Evolutionary conservation across 2,113 vertebrate genomes (phyloP).

Genomic region (Phasianus colchicus): DNA sequence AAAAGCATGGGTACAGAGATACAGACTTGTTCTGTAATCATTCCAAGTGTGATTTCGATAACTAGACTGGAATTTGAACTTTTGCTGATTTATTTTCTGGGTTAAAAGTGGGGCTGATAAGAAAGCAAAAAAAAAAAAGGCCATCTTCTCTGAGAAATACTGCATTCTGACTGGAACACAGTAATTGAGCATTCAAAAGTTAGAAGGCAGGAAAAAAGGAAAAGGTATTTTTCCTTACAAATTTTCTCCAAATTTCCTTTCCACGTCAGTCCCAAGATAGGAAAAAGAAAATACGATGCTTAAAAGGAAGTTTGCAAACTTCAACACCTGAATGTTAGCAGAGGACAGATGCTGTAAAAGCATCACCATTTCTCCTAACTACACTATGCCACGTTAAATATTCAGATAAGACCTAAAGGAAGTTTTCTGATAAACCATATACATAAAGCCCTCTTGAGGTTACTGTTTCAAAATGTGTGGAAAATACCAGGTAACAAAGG

Average conservation of each 20-base stretch:
- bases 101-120: constrained; percentile 12
- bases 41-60: not conserved
- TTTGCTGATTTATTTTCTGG: not conserved
- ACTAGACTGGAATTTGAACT: constrained; percentile 57
- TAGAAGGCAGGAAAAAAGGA: not conserved
- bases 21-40: constrained; percentile 33
- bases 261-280: not conserved
- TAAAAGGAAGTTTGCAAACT: not conserved
- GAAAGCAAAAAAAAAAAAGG: not conserved
- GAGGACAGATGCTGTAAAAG: not conserved
- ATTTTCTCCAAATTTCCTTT: no score
- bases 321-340: not conserved
- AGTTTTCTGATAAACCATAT: not conserved
- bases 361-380: not conserved
- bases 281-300: not conserved
- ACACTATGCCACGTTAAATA: not conserved
- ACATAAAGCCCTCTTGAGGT: not conserved
- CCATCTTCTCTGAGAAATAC: constrained; percentile 5
- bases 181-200: not conserved
- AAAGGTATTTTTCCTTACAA: not conserved
- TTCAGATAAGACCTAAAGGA: not conserved
- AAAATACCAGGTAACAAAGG: not conserved
- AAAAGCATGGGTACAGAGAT: constrained; percentile 19
- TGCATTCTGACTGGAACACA: not conserved
- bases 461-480: not conserved